These are phyloP conservation scores for Drosophila ficusphila DNA, from an alignment of 1,140 invertebrate genomes.

Conservation along the genomic window DNA sequence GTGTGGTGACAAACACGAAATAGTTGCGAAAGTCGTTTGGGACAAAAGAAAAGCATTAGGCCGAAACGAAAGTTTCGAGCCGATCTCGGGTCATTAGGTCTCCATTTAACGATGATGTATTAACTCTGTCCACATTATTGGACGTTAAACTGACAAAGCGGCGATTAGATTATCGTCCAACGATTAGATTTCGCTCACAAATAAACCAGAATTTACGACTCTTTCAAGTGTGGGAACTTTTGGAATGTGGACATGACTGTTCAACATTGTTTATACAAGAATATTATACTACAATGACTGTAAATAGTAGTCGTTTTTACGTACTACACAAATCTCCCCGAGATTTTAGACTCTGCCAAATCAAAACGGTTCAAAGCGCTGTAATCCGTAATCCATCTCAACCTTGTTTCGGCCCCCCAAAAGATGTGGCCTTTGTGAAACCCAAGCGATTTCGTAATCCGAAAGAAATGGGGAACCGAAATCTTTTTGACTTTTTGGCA, in stretches of 20 bases:
- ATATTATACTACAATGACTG: too few relatives aligned
- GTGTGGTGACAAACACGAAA: constrained; percentile 22
- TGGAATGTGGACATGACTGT: too few relatives aligned
- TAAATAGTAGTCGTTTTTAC: too few relatives aligned
- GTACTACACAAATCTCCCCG: too few relatives aligned
- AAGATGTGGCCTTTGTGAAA: constrained; percentile 34
- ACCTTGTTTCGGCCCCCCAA: constrained; percentile 3
- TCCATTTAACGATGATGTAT: constrained; percentile 34
- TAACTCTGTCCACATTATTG: constrained; percentile 25
- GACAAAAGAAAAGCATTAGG: constrained; percentile 42
- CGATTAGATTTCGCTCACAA: constrained; percentile 29
- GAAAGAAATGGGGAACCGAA: constrained; percentile 22
- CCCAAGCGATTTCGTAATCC: constrained; percentile 53
- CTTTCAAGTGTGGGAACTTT: constrained; percentile 10
- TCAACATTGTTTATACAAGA: too few relatives aligned
- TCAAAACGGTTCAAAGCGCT: neutral
- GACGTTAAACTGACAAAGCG: constrained; percentile 10
- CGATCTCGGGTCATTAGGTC: constrained; percentile 31
- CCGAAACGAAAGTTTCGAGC: constrained; percentile 15
- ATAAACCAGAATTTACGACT: constrained; percentile 28
- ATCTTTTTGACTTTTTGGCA: constrained; percentile 44
- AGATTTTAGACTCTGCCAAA: neutral
- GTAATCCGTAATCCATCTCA: constrained; percentile 17
- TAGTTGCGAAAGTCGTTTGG: constrained; percentile 38
- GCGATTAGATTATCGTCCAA: constrained; percentile 28